A percentile compares a stretch with the other conserved stretches of the same genome.
These are phyloP conservation scores for Moxostoma hubbsi DNA, from an alignment of 2,797 vertebrate genomes.

Conservation along the genomic window DNA sequence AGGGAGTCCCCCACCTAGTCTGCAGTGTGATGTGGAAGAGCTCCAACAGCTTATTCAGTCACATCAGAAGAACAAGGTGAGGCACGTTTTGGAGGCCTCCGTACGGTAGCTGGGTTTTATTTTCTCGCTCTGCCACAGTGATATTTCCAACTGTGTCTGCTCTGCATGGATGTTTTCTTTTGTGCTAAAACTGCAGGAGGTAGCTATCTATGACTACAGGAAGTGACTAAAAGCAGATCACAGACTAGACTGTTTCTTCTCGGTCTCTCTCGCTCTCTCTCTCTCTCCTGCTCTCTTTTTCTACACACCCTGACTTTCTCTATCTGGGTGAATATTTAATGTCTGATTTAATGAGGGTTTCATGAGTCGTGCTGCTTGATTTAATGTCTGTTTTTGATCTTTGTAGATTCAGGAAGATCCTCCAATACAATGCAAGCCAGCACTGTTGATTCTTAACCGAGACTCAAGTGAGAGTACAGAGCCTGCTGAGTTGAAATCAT, in stretches of 20 bases:
- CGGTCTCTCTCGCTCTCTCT: neutral
- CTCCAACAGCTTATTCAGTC: constrained; percentile 73
- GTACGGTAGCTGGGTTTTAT: neutral
- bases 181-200: constrained; percentile 26
- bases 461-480: constrained; percentile 7
- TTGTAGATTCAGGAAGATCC: constrained; percentile 49
- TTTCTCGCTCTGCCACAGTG: neutral
- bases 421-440: constrained; percentile 26
- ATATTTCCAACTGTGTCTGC: constrained; percentile 31
- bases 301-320: neutral
- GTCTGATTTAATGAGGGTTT: constrained; percentile 40
- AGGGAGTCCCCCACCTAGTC: constrained; percentile 47
- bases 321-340: constrained; percentile 42
- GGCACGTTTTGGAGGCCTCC: neutral
- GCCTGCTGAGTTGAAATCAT: neutral
- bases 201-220: constrained; percentile 37
- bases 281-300: neutral
- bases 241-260: neutral
- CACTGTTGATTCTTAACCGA: constrained; percentile 48
- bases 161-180: constrained; percentile 29
- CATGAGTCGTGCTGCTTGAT: constrained; percentile 10
- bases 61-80: constrained; percentile 63
- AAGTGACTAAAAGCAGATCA: constrained; percentile 47
- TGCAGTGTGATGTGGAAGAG: constrained; percentile 74
- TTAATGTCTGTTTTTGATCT: constrained; percentile 28